phyloP scores from a whole-genome alignment of 2,113 vertebrate species.

The Tychaedon coryphoeus region DNA sequence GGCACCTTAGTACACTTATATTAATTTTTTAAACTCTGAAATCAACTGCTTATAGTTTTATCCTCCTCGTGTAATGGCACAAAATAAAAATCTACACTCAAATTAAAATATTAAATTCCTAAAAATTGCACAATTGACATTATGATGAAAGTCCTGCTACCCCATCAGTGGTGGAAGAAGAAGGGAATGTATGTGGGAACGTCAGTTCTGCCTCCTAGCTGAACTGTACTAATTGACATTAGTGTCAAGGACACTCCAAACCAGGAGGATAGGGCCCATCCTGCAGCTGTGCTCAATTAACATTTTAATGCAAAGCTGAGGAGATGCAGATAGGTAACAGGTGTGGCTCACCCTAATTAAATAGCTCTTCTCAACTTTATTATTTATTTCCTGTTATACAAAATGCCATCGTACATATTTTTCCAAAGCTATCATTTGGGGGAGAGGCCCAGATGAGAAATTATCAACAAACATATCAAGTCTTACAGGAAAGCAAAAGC shows the following conservation, averaged over 20 bases:
- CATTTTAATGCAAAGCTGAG: slow-evolving; percentile 46
- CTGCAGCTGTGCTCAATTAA: slow-evolving; percentile 48
- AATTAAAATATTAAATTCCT: background rate
- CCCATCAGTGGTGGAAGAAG: background rate
- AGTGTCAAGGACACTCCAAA: background rate
- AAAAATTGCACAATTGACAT: background rate
- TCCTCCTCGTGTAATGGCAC: background rate
- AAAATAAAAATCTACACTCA: background rate
- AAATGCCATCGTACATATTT: slow-evolving; percentile 22
- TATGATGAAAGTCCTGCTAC: background rate
- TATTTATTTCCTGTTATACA: slow-evolving; percentile 27
- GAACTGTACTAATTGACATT: background rate
- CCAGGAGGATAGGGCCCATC: background rate
- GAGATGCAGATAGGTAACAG: slow-evolving; percentile 31
- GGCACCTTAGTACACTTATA: background rate
- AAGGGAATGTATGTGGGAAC: accelerated
- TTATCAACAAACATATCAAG: background rate
- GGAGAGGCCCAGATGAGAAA: background rate
- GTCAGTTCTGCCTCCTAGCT: background rate
- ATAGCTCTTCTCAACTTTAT: slow-evolving; percentile 13
- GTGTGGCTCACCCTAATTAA: slow-evolving; percentile 37
- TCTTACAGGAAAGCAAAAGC: background rate
- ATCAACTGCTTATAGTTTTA: background rate
- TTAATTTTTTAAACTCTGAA: background rate
- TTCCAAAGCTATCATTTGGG: background rate